Conservation (phyloP, 2,113 vertebrate species). For the Halichoeres trimaculatus region DNA sequence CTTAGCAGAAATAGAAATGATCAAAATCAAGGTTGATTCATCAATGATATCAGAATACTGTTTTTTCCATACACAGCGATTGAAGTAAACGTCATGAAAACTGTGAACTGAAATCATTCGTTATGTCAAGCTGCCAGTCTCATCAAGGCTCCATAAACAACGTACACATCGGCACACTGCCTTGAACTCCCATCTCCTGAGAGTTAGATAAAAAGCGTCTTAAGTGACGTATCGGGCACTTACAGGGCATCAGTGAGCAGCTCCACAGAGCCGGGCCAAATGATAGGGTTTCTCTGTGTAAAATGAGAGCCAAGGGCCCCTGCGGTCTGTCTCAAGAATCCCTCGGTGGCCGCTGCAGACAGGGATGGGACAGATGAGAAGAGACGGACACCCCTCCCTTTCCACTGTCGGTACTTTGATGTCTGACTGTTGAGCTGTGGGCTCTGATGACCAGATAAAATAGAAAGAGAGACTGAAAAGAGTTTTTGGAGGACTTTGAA, state of each 20-base stretch:
- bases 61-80: too few species aligned
- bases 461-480: conserved; percentile 61
- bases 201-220: conserved; percentile 66
- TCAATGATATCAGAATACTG: too few species aligned
- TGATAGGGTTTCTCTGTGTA: conserved; percentile 77
- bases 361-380: conserved; percentile 68
- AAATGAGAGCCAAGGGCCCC: conserved; percentile 74
- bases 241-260: conserved; percentile 61
- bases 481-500: conserved; percentile 62
- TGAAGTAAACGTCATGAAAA: too few species aligned
- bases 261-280: conserved; percentile 45
- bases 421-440: conserved; percentile 69
- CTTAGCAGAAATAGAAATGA: too few species aligned
- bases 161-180: background rate
- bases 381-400: conserved; percentile 71
- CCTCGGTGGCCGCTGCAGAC: conserved; percentile 62
- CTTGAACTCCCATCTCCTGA: conserved; percentile 55
- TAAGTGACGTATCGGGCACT: conserved; percentile 64
- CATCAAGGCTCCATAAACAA: background rate
- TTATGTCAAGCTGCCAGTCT: too few species aligned
- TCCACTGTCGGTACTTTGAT: conserved; percentile 79
- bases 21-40: too few species aligned
- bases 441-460: conserved; percentile 82
- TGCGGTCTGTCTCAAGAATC: conserved; percentile 62
- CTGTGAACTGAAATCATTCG: too few species aligned